Conservation (phyloP, 30 jellyfish, hydroid and myxozoan species). For the Hydractinia symbiolongicarpus region DNA sequence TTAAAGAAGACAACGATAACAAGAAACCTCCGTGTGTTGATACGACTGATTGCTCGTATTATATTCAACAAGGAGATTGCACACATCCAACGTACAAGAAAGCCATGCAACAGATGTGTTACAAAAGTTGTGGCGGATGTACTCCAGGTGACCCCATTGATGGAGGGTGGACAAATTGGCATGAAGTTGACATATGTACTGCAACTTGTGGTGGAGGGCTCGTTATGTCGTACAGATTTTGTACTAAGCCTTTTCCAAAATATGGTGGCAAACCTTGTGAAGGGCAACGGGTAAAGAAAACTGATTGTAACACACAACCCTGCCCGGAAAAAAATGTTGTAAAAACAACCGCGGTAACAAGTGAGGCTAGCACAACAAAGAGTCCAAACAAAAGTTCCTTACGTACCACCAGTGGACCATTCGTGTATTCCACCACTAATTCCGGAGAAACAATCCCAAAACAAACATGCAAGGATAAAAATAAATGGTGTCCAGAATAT, state of each 20-base stretch:
- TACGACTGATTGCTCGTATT: background rate
- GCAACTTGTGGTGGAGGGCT: background rate
- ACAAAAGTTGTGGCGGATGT: background rate
- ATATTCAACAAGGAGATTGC: background rate
- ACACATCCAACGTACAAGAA: background rate
- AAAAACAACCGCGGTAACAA: background rate
- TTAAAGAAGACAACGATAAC: background rate
- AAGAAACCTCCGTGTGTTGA: background rate
- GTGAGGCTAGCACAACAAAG: too few relatives aligned
- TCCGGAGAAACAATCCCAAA: too few relatives aligned
- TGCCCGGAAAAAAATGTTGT: background rate
- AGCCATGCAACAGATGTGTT: background rate
- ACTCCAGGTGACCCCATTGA: background rate
- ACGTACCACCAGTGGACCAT: too few relatives aligned
- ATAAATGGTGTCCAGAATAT: background rate
- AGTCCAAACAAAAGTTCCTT: too few relatives aligned
- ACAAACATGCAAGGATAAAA: background rate
- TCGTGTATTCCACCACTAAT: too few relatives aligned
- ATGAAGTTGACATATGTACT: constrained; percentile 1
- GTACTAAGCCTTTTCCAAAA: constrained; percentile 5
- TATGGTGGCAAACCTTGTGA: background rate
- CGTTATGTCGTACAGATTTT: constrained; percentile 1
- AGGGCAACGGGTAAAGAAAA: background rate
- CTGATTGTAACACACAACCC: background rate
- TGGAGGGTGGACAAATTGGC: constrained; percentile 10